Evolutionary conservation across 92 coral and sea anemone genomes (phyloP).

Genomic region (Parazoanthus swiftii): DNA sequence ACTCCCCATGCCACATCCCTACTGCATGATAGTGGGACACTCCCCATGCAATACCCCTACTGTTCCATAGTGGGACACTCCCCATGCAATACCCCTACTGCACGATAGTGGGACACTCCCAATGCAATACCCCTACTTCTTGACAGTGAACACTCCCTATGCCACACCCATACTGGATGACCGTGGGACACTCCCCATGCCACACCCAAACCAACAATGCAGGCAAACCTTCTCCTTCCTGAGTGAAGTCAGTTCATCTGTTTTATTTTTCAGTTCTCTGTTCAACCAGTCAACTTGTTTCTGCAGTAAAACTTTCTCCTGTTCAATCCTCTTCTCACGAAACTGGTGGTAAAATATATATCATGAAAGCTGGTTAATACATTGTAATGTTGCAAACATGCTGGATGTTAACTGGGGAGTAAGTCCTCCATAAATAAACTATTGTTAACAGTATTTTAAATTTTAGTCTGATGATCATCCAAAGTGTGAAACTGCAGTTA

Average conservation of each 20-base stretch:
- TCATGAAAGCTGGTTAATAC: neutral
- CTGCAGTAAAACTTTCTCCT: slow-evolving; percentile 82
- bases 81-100: no score
- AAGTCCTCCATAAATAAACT: neutral
- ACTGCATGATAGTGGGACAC: no score
- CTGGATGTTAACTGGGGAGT: no score
- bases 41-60: no score
- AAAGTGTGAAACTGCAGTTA: neutral
- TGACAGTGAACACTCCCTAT: no score
- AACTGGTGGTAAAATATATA: slow-evolving; percentile 49
- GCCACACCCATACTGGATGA: no score
- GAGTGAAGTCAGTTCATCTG: slow-evolving; percentile 75
- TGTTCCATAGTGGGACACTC: no score
- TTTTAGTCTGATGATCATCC: neutral
- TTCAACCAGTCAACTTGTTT: slow-evolving; percentile 87
- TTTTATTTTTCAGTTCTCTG: slow-evolving; percentile 79
- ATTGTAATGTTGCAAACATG: neutral
- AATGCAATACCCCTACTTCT: no score
- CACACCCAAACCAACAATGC: neutral
- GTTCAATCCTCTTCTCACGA: slow-evolving; percentile 88
- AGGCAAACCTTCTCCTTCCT: slow-evolving; percentile 80
- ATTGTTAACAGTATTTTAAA: neutral
- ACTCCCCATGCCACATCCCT: no score
- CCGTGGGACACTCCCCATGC: neutral
- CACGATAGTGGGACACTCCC: no score